phyloP scores from a whole-genome alignment of 2,888 invertebrate genomes.

The Kuschelorhynchus macadamiae region DNA sequence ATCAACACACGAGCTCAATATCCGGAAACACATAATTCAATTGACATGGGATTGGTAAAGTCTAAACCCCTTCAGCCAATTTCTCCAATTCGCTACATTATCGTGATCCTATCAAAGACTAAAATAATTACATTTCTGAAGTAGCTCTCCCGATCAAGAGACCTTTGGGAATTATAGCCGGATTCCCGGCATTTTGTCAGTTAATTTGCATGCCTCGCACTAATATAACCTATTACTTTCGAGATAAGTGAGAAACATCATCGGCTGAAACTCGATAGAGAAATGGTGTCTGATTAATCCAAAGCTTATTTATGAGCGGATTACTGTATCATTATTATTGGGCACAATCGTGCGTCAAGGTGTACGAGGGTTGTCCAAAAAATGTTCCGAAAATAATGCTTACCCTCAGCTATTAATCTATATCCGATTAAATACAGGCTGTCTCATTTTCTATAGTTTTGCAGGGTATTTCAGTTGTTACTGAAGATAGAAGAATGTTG shows the following conservation, averaged over 20 bases:
- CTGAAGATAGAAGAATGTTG: too few relatives aligned
- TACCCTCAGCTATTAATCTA: too few relatives aligned
- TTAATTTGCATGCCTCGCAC: slow-evolving; percentile 48
- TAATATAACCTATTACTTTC: slow-evolving; percentile 44
- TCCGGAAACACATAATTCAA: slow-evolving; percentile 19
- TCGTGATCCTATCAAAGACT: slow-evolving; percentile 45
- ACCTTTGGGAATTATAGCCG: slow-evolving; percentile 40
- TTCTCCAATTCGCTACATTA: slow-evolving; percentile 38
- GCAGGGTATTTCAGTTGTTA: too few relatives aligned
- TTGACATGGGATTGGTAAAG: slow-evolving; percentile 24
- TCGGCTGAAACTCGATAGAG: slow-evolving; percentile 38
- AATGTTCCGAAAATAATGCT: too few relatives aligned
- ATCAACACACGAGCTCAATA: not conserved
- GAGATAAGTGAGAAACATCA: slow-evolving; percentile 37
- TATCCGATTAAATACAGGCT: too few relatives aligned
- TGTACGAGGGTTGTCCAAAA: too few relatives aligned
- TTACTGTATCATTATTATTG: too few relatives aligned
- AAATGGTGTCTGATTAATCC: not conserved
- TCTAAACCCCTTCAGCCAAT: slow-evolving; percentile 25
- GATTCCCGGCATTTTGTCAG: slow-evolving; percentile 43
- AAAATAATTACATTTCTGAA: slow-evolving; percentile 47
- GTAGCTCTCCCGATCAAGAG: slow-evolving; percentile 40
- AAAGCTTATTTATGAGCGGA: too few relatives aligned
- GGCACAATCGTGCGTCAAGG: not conserved
- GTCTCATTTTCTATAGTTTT: too few relatives aligned